These are phyloP conservation scores for Rattus rattus DNA, from an alignment of 2,113 vertebrate genomes.

Conservation along the genomic window DNA sequence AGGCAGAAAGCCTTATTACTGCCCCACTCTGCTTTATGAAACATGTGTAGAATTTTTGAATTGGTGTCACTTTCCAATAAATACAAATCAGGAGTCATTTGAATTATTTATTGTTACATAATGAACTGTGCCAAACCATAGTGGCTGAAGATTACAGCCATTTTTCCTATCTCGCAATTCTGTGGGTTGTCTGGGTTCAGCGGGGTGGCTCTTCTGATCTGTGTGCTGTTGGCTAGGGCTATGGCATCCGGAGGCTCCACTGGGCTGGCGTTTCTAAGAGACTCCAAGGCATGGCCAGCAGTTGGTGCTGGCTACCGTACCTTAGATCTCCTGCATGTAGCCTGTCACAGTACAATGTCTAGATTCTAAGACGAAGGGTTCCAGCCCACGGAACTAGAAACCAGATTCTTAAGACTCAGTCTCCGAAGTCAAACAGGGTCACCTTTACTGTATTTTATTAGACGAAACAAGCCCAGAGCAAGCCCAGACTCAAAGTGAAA, in stretches of 20 bases:
- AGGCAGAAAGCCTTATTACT: constrained; percentile 58
- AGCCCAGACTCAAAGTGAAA: background rate
- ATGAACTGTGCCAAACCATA: background rate
- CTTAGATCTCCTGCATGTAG: background rate
- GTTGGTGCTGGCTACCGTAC: background rate
- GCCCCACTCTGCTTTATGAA: constrained; percentile 44
- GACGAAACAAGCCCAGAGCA: background rate
- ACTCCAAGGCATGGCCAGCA: background rate
- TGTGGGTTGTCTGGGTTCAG: constrained; percentile 28
- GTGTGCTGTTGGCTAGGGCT: background rate
- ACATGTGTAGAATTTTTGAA: constrained; percentile 53
- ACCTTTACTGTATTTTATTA: background rate
- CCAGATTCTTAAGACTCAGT: background rate
- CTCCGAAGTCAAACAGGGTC: background rate
- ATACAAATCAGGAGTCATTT: constrained; percentile 31
- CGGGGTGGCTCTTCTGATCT: constrained; percentile 39
- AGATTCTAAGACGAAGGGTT: background rate
- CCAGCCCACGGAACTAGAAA: background rate
- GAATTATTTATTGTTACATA: background rate
- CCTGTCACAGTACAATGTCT: background rate
- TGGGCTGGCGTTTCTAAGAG: background rate
- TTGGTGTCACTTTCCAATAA: constrained; percentile 47
- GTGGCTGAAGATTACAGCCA: background rate
- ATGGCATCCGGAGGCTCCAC: background rate
- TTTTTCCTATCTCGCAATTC: background rate